Evolutionary conservation across 2,797 vertebrate species (phyloP).

Genomic region (Chaetodon trifasciatus): DNA sequence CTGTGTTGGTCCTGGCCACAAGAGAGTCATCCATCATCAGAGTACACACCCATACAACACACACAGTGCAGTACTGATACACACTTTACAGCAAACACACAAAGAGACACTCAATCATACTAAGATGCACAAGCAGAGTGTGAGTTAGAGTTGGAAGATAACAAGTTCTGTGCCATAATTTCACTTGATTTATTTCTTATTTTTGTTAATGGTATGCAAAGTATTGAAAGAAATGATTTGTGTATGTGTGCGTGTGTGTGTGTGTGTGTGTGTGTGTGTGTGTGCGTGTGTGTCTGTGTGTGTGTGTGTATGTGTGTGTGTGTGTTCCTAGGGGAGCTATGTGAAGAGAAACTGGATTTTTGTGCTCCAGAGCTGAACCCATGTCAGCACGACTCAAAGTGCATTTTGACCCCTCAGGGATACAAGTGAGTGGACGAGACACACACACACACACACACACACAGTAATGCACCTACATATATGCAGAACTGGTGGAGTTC

Average conservation of each 20-base stretch:
- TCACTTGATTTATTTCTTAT: conserved; percentile 16
- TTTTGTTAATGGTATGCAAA: conserved; percentile 16
- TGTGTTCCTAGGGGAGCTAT: conserved; percentile 92
- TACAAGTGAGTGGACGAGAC: conserved; percentile 91
- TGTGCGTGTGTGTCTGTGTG: conserved; percentile 47
- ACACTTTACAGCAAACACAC: conserved; percentile 13
- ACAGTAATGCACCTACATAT: background rate
- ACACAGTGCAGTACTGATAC: conserved; percentile 18
- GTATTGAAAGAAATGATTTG: conserved; percentile 32
- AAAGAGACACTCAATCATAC: background rate
- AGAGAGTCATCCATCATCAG: conserved; percentile 78
- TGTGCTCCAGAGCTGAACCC: conserved; percentile 95
- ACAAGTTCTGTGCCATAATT: conserved; percentile 28
- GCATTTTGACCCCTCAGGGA: conserved; percentile 92
- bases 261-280: conserved; percentile 39
- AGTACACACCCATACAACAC: conserved; percentile 30
- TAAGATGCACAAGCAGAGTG: conserved; percentile 10
- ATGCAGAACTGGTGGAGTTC: conserved; percentile 8
- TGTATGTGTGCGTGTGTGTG: conserved; percentile 36
- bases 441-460: background rate
- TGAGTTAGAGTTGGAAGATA: conserved; percentile 1
- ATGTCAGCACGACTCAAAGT: conserved; percentile 98
- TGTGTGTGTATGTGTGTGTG: conserved; percentile 54
- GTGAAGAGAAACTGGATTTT: conserved; percentile 98
- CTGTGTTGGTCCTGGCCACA: conserved; percentile 61